Base-by-base conservation (phyloP, 2,888 invertebrate genomes). In the Apodemia zela region DNA sequence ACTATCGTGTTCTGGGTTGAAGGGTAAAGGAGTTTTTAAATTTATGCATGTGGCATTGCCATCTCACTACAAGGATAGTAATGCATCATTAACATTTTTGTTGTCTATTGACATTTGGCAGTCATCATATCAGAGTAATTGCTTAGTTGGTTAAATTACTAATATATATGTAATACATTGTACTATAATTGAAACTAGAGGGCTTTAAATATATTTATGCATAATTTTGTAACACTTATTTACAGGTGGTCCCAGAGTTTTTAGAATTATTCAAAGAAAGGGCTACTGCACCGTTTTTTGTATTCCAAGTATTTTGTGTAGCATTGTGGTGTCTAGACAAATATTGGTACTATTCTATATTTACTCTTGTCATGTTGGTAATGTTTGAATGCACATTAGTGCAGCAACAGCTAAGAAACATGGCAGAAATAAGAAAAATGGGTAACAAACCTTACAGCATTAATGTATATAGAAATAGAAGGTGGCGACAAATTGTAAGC, bases 301-400 rank as follows among this genome's bases (percentile, higher is more conserved):
- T 99, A 6, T 99, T 99, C 86, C 99, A 99, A 96, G 98, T 99
- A 65, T 99, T 99, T 83, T 99, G 99, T 79, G 99, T 99, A 59
- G 97, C 96, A 13, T 92, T 99, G 3, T 99, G 99, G 99, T 99
- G 99, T 88, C 92, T 99, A 71, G 99, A 99, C 81, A 98, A 98
- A 81, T 99, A 98, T 86, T 98, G 98, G 98, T 97, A 98, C 83
- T 99, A 99, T 85, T 98, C 98, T 63, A 94, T 99, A 66, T 99
- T 99, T 83, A 99, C 99, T 0, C 93, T 99, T 1, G 94, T 97
- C 62, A 99, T 99, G 99, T 93, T 99, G 64, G 95, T 99, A 33
- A 95, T 98, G 76, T 99, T 99, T 81, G 99, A 99, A 84, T 99
- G 98, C 72, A 99, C 99, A 0, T 93, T 99, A 63, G 99, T 99